Percentiles rank a stretch among this genome's conserved stretches.
These are phyloP conservation scores for Meleagris gallopavo DNA, from an alignment of 2,113 vertebrate species.

Conservation along the genomic window DNA sequence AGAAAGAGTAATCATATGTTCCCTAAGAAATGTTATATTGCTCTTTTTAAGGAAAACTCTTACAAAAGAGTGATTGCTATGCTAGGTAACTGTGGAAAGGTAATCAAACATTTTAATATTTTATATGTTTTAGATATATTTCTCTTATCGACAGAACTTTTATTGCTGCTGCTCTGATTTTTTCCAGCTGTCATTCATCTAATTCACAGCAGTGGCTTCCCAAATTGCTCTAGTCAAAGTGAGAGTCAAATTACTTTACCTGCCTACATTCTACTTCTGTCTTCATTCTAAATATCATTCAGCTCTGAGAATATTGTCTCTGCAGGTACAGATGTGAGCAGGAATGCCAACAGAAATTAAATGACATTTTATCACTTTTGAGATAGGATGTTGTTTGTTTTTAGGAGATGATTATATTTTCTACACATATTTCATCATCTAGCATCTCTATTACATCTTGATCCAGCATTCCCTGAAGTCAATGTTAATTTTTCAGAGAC, in stretches of 20 bases:
- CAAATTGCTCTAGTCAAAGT: slow-evolving; percentile 6
- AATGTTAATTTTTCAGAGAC: background rate
- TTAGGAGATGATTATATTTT: slow-evolving; percentile 28
- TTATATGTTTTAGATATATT: background rate
- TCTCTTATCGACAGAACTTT: background rate
- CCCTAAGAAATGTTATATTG: background rate
- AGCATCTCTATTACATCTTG: background rate
- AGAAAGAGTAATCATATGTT: background rate
- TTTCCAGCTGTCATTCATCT: slow-evolving; percentile 39
- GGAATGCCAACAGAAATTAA: slow-evolving; percentile 44
- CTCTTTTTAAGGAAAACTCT: background rate
- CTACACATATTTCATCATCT: background rate
- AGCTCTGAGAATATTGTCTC: slow-evolving; percentile 10
- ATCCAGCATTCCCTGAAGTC: background rate
- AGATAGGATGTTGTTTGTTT: background rate
- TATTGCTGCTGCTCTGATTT: background rate
- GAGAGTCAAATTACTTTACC: slow-evolving; percentile 24
- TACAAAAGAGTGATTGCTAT: background rate
- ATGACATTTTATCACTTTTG: slow-evolving; percentile 18
- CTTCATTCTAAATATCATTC: slow-evolving; percentile 17
- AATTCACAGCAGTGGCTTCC: slow-evolving; percentile 8
- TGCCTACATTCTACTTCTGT: background rate
- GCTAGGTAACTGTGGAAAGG: background rate
- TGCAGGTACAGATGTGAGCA: background rate
- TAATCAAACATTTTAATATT: slow-evolving; percentile 15